Percentiles rank a stretch among this genome's conserved stretches.
These are phyloP conservation scores for Seriola quinqueradiata DNA, from an alignment of 2,113 vertebrate genomes.

Conservation along the genomic window DNA sequence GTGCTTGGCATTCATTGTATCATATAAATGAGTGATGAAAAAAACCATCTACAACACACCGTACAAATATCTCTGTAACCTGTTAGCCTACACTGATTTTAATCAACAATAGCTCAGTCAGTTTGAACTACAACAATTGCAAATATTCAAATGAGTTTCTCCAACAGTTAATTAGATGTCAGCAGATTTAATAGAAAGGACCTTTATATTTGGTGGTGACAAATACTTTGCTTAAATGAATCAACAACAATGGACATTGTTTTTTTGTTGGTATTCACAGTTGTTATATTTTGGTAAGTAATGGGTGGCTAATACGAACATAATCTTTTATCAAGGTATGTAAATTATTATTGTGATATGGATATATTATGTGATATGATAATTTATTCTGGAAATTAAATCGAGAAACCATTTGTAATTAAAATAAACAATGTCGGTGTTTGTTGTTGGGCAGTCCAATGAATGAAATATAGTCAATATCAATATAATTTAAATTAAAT, in stretches of 20 bases:
- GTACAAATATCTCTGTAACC: constrained; percentile 13
- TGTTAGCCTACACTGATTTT: constrained; percentile 5
- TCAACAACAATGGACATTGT: no score
- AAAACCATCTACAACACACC: neutral
- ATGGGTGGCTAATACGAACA: neutral
- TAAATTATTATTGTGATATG: neutral
- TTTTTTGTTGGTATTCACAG: no score
- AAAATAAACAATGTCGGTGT: neutral
- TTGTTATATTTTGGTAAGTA: neutral
- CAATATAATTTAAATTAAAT: neutral
- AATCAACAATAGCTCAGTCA: constrained; percentile 4
- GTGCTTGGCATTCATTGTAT: constrained; percentile 20
- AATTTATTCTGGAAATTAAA: neutral
- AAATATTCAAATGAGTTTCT: neutral
- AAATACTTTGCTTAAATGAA: neutral
- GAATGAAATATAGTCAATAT: neutral
- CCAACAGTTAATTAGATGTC: neutral
- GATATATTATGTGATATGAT: neutral
- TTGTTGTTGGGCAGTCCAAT: neutral
- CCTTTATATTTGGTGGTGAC: neutral
- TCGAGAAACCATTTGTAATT: neutral
- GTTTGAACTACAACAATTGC: constrained; percentile 6
- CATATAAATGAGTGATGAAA: constrained; percentile 14
- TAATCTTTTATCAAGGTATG: no score
- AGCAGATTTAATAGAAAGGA: neutral